Evolutionary conservation across 30 jellyfish, hydroid and myxozoan species (phyloP).

Genomic region (Catostylus mosaicus): DNA sequence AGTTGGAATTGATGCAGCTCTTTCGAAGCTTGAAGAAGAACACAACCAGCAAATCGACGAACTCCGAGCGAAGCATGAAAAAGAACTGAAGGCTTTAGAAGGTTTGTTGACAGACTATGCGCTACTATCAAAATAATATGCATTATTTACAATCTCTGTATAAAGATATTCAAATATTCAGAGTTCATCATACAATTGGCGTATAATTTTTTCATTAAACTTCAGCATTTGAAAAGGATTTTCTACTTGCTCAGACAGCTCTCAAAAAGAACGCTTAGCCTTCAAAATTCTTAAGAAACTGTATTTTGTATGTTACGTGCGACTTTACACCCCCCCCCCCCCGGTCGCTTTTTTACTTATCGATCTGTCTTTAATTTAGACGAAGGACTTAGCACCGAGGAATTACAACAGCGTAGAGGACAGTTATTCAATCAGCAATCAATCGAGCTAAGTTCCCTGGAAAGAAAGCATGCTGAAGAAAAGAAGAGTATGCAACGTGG

Average conservation of each 20-base stretch:
- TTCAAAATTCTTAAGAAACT: no score
- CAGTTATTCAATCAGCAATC: slow-evolving; percentile 95
- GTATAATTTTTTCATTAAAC: no score
- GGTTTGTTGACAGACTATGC: slow-evolving; percentile 35
- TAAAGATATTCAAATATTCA: no score
- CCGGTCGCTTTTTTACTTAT: no score
- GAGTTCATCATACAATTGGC: no score
- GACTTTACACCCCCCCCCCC: no score
- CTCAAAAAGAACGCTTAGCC: no score
- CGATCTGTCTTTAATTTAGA: slow-evolving; percentile 27
- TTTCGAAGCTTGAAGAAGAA: slow-evolving; percentile 78
- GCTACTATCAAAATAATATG: no score
- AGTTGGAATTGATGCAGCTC: slow-evolving; percentile 86
- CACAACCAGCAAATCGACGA: slow-evolving; percentile 82
- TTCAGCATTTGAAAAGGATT: no score
- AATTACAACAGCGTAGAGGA: slow-evolving; percentile 80
- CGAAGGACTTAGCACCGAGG: slow-evolving; percentile 76
- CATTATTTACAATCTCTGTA: no score
- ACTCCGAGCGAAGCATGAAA: slow-evolving; percentile 79
- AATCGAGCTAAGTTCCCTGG: slow-evolving; percentile 76
- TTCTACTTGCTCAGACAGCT: no score
- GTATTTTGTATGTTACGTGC: no score
- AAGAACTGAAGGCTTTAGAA: slow-evolving; percentile 69
- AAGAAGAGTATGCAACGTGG: slow-evolving; percentile 77
- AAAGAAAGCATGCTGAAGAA: slow-evolving; percentile 82